Conservation (phyloP, 2,888 invertebrate genomes). For the Miltochrista miniata region DNA sequence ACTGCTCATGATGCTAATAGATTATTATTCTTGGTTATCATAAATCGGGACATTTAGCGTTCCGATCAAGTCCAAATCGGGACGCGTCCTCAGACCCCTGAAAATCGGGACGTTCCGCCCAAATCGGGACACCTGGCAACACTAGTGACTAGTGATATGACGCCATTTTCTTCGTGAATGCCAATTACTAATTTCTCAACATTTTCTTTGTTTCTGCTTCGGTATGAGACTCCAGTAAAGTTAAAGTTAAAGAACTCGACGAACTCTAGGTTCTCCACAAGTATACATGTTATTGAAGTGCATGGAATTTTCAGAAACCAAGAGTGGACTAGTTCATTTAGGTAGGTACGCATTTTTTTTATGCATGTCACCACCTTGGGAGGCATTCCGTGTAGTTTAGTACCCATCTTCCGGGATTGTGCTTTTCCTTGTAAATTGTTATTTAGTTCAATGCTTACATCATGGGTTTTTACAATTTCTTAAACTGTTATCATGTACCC, state of each 20-base stretch:
- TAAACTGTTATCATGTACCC: conserved; percentile 4
- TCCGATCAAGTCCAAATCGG: too few species aligned
- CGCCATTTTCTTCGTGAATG: conserved; percentile 85
- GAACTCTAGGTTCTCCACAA: conserved; percentile 37
- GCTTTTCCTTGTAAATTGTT: conserved; percentile 3
- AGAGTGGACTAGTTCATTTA: conserved; percentile 40
- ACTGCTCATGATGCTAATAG: too few species aligned
- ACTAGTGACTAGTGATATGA: conserved; percentile 83
- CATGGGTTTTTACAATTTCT: conserved; percentile 13
- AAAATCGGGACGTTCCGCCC: too few species aligned
- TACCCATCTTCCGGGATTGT: conserved; percentile 35
- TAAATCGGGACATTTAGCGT: too few species aligned
- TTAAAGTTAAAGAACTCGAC: conserved; percentile 20
- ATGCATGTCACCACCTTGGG: conserved; percentile 72
- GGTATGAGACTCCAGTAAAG: conserved; percentile 27
- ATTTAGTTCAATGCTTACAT: conserved; percentile 4
- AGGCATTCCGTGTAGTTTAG: conserved; percentile 53
- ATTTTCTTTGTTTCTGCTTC: conserved; percentile 66
- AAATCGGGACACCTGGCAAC: too few species aligned
- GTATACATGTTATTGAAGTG: conserved; percentile 32
- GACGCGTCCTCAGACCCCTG: too few species aligned
- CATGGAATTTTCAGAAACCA: conserved; percentile 33
- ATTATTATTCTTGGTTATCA: too few species aligned
- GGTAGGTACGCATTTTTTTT: conserved; percentile 66
- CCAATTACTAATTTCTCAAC: conserved; percentile 79